phyloP scores from a whole-genome alignment of 2,113 vertebrate species.

The Dasyornis broadbenti region DNA sequence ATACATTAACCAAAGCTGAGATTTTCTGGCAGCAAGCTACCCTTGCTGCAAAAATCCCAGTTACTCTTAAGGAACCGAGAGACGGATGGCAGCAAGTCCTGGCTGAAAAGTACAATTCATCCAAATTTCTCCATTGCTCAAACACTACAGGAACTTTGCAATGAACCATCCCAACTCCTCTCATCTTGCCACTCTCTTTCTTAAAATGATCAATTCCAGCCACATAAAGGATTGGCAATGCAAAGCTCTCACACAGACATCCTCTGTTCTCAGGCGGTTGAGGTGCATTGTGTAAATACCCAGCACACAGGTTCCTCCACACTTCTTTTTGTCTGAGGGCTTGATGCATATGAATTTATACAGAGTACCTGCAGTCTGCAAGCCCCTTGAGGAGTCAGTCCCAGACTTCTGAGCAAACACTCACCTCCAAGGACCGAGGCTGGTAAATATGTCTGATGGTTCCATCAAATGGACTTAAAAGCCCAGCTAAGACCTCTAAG shows the following conservation, averaged over 20 bases:
- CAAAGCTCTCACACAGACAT: neutral
- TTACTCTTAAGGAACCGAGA: neutral
- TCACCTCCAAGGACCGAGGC: neutral
- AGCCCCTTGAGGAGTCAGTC: slow-evolving; percentile 4
- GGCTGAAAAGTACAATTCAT: neutral
- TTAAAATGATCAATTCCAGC: neutral
- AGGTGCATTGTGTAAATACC: slow-evolving; percentile 12
- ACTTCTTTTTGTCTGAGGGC: slow-evolving; percentile 11
- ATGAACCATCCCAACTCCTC: neutral
- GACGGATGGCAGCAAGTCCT: neutral
- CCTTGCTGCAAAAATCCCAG: slow-evolving; percentile 15
- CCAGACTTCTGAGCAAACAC: slow-evolving; percentile 53
- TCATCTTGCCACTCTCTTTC: neutral
- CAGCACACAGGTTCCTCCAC: neutral
- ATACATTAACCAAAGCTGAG: slow-evolving; percentile 81
- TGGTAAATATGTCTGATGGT: slow-evolving; percentile 20
- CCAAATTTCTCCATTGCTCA: neutral
- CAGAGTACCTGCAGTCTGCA: slow-evolving; percentile 35
- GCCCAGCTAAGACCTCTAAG: slow-evolving; percentile 1
- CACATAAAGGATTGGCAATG: neutral
- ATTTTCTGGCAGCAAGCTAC: slow-evolving; percentile 49
- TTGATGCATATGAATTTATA: slow-evolving; percentile 34
- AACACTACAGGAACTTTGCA: neutral
- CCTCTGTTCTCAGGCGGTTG: slow-evolving; percentile 15
- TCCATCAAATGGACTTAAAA: slow-evolving; percentile 42